Percentiles rank a stretch among this genome's conserved stretches.
These are phyloP conservation scores for Magallana angulata DNA, from an alignment of 1,140 invertebrate genomes.

Conservation along the genomic window DNA sequence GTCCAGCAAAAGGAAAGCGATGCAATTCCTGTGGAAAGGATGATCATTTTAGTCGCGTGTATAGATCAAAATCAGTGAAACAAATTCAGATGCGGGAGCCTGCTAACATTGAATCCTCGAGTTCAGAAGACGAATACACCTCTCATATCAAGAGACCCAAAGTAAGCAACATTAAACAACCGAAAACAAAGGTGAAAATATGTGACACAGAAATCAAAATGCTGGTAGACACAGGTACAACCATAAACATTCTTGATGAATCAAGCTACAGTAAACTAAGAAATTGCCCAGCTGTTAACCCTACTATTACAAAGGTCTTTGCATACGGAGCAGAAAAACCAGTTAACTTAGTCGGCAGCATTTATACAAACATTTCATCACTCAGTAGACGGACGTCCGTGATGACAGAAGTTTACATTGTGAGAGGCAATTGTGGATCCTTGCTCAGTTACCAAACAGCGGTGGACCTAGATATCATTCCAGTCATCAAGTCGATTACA, in stretches of 20 bases:
- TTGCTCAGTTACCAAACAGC: slow-evolving; percentile 43
- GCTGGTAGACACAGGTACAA: no score
- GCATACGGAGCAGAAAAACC: slow-evolving; percentile 1
- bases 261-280: not conserved
- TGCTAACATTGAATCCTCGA: not conserved
- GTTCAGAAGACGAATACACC: slow-evolving; percentile 12
- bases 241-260: no score
- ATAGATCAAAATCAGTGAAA: not conserved
- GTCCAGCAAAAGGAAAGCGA: not conserved
- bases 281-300: slow-evolving; percentile 1
- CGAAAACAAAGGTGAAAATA: no score
- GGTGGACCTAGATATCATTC: slow-evolving; percentile 23
- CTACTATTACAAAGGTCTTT: slow-evolving; percentile 18
- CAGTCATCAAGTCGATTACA: not conserved
- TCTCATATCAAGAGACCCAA: no score
- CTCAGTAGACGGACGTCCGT: not conserved
- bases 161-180: no score
- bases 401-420: slow-evolving; percentile 27
- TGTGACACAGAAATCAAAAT: no score
- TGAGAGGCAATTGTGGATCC: slow-evolving; percentile 5
- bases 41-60: not conserved
- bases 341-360: not conserved
- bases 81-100: not conserved
- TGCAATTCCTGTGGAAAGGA: not conserved
- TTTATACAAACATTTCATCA: not conserved